Conservation (phyloP, 2,113 vertebrate genomes). For the Corvus hawaiiensis region DNA sequence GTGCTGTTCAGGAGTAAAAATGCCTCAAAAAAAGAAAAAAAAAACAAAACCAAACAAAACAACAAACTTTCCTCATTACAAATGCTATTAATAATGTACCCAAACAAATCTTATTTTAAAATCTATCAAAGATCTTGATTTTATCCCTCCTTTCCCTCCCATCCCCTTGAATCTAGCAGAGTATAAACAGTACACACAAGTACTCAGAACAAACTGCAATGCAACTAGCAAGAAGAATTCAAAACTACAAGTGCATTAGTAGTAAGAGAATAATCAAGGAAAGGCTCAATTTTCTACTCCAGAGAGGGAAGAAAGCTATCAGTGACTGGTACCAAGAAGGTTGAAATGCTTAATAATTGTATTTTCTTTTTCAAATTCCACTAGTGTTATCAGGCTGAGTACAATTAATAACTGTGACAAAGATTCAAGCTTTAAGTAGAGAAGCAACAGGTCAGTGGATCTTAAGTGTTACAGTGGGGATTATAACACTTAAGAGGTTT, state of each 20-base stretch:
- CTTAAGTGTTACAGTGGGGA: not conserved
- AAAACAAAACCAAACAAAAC: not conserved
- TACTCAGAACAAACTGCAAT: not conserved
- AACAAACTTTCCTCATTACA: not conserved
- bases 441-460: not conserved
- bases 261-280: not conserved
- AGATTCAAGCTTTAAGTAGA: not conserved
- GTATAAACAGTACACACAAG: not conserved
- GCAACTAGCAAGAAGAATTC: not conserved
- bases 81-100: not conserved
- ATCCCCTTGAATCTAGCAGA: not conserved
- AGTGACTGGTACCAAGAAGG: not conserved
- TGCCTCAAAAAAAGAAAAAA: slow-evolving; percentile 68
- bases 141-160: not conserved
- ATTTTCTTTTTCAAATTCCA: not conserved
- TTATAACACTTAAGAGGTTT: not conserved
- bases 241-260: not conserved
- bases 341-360: not conserved
- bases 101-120: not conserved
- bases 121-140: not conserved
- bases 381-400: not conserved
- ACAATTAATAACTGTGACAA: not conserved
- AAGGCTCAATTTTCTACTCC: not conserved
- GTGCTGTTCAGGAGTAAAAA: slow-evolving; percentile 90
- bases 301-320: not conserved